Conservation (phyloP, 2,888 invertebrate genomes). For the Cheilosia vernalis region DNA sequence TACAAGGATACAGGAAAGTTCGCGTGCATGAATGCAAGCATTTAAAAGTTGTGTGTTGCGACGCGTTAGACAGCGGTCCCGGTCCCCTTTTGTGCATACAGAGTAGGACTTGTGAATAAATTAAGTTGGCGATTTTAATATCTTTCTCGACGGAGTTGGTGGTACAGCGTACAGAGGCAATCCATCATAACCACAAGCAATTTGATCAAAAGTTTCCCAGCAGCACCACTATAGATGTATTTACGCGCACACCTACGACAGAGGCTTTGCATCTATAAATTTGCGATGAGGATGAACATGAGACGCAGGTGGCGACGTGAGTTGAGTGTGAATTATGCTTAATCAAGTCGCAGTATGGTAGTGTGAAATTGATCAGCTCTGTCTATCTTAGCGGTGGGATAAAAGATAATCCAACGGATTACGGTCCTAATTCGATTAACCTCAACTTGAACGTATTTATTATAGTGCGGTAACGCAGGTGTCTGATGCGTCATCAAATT, state of each 20-base stretch:
- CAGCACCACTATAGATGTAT: too few relatives aligned
- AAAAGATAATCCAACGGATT: constrained; percentile 38
- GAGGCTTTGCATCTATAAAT: constrained; percentile 6
- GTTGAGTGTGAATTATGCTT: constrained; percentile 27
- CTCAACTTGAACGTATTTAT: constrained; percentile 31
- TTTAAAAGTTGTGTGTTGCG: constrained; percentile 41
- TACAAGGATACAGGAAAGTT: constrained; percentile 45
- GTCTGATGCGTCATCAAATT: constrained; percentile 15
- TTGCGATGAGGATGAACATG: neutral
- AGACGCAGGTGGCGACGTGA: neutral
- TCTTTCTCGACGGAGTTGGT: neutral
- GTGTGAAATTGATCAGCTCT: constrained; percentile 40
- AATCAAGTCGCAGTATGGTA: constrained; percentile 23
- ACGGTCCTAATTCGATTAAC: constrained; percentile 27
- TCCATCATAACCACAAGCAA: constrained; percentile 35
- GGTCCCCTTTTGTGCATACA: neutral
- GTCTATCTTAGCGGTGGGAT: constrained; percentile 7
- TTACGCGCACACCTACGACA: too few relatives aligned
- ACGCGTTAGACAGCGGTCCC: neutral
- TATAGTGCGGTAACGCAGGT: constrained; percentile 29
- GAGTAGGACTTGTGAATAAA: constrained; percentile 29
- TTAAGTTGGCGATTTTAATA: constrained; percentile 30
- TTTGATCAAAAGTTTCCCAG: constrained; percentile 16
- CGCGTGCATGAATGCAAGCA: constrained; percentile 56
- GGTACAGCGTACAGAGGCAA: constrained; percentile 2